phyloP scores from a whole-genome alignment of 2,797 vertebrate species.

The Tenualosa ilisha region DNA sequence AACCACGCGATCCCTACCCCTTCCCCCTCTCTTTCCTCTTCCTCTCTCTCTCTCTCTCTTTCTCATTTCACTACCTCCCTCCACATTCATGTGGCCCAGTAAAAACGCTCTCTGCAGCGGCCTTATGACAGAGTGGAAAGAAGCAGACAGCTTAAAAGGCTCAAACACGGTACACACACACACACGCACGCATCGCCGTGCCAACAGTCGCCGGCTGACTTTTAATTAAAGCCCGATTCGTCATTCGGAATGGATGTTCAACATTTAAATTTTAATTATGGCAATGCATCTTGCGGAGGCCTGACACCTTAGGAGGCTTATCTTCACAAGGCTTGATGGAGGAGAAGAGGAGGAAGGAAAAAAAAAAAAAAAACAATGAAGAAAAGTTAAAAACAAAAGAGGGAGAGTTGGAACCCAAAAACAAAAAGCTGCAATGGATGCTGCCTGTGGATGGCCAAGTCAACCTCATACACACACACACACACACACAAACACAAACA shows the following conservation, averaged over 20 bases:
- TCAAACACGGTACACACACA: conserved; percentile 23
- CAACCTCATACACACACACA: not conserved
- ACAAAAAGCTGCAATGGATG: not conserved
- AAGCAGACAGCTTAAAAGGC: conserved; percentile 40
- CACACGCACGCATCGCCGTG: conserved; percentile 24
- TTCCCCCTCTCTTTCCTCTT: conserved; percentile 1
- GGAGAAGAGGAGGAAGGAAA: conserved; percentile 37
- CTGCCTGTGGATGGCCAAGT: not conserved
- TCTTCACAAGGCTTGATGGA: conserved; percentile 43
- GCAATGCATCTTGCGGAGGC: conserved; percentile 56
- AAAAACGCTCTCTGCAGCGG: conserved; percentile 33
- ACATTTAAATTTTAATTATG: conserved; percentile 65
- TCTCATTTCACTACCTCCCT: conserved; percentile 27
- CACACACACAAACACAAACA: not conserved
- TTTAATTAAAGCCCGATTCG: conserved; percentile 59
- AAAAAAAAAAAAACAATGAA: not conserved
- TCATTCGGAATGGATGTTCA: conserved; percentile 54
- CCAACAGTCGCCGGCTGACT: conserved; percentile 32
- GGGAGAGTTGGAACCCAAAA: not conserved
- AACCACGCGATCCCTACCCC: not conserved
- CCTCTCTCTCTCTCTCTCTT: not conserved
- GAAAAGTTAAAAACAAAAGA: conserved; percentile 17
- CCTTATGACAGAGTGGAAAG: conserved; percentile 52
- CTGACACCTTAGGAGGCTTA: conserved; percentile 52
- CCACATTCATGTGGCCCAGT: conserved; percentile 42